Base-by-base conservation (phyloP, 1,140 invertebrate genomes). In the Drosophila yakuba region DNA sequence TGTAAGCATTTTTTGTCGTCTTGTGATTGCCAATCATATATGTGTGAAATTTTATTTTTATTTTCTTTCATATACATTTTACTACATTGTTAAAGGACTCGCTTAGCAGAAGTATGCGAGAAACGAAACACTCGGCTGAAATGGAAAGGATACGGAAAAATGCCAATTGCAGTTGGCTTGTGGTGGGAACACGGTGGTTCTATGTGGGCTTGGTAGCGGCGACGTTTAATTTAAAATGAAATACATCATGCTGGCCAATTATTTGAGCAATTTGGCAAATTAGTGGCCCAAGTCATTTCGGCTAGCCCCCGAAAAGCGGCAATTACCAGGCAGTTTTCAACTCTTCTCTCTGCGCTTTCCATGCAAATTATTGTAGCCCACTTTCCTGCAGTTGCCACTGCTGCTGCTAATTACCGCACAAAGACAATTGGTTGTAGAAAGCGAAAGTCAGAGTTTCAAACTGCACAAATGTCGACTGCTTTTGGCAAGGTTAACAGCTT, bases 251-350 rank as follows among this genome's bases (percentile, higher is more conserved):
- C 47, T 75, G 82, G 78, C 68, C 83, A 85, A 85, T 85, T 85
- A 88, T 85, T 85, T 85, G 64, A 78, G 78, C 82, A 85, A 85
- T 88, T 85, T 82, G 74, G 64, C 59, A 85, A 85, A 85, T 85
- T 85, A 85, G 83, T 85, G 74, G 78, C 61, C 58, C 63, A 48
- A 80, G 48, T 60, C 67, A 50, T 82, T 85, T 59, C 38, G 45
- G 52, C 71, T 54, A 39, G 59, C 43, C 61, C 63, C 45, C 12
- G 38, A 79, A 82, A 66, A 71, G 64, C 50, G 69, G 68, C 82
- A 86, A 85, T 85, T 85, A 85, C 51, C 80, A 73, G 43, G 38
- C 55, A 54, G 44, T 51, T 43, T 61, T 58, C 23, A 44, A 23
- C 28, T 14, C 35, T 39, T 12, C 23, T 11, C n/a, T 52, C 32